Evolutionary conservation across 2,888 invertebrate genomes (phyloP).

Genomic region (Euphydryas editha): DNA sequence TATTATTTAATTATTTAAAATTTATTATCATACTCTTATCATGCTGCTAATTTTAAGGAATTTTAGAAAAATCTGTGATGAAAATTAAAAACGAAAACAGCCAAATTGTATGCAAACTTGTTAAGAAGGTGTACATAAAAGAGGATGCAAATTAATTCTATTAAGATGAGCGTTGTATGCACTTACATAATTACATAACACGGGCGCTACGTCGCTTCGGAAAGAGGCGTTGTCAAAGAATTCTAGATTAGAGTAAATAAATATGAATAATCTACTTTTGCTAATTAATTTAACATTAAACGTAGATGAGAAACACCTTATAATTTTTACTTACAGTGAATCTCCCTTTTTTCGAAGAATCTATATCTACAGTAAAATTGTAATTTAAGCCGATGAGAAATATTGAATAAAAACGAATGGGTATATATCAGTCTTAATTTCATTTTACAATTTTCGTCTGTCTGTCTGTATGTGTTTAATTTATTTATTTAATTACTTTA

Average conservation of each 20-base stretch:
- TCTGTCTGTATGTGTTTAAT: too few species aligned
- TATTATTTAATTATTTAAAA: background rate
- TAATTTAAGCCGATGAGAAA: background rate
- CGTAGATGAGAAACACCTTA: slow-evolving; percentile 4
- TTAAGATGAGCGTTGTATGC: slow-evolving; percentile 69
- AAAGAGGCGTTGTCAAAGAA: slow-evolving; percentile 49
- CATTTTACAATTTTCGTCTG: too few species aligned
- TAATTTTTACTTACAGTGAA: background rate
- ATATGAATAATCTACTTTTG: slow-evolving; percentile 30
- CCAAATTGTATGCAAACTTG: slow-evolving; percentile 63
- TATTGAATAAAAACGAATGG: too few species aligned
- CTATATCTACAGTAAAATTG: background rate
- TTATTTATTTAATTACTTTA: too few species aligned
- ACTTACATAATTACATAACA: slow-evolving; percentile 61
- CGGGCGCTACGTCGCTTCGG: slow-evolving; percentile 43
- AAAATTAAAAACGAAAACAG: slow-evolving; percentile 22
- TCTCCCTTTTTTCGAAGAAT: background rate
- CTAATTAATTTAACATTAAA: slow-evolving; percentile 28
- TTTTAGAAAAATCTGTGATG: slow-evolving; percentile 12
- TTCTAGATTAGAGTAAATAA: slow-evolving; percentile 35
- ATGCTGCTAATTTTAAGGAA: background rate
- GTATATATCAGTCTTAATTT: too few species aligned
- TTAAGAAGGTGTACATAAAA: slow-evolving; percentile 65
- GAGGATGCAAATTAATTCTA: slow-evolving; percentile 73
- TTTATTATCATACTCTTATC: background rate